Evolutionary conservation across 2,888 invertebrate genomes (phyloP).

Genomic region (Caenorhabditis sp.): DNA sequence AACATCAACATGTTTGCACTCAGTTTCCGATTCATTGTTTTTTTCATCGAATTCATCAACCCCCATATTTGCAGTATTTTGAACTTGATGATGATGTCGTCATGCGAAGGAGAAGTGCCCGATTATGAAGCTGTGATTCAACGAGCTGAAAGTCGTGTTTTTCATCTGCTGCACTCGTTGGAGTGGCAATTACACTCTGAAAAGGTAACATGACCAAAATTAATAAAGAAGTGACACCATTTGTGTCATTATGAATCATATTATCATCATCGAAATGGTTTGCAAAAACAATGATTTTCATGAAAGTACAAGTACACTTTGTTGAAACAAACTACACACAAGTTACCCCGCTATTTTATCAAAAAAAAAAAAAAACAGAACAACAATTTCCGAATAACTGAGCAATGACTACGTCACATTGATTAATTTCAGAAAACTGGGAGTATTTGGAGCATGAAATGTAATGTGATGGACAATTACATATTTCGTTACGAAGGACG

Average conservation of each 20-base stretch:
- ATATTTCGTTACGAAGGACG: slow-evolving; percentile 50
- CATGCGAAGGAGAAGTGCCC: slow-evolving; percentile 3
- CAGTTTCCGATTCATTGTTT: no score
- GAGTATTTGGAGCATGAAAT: slow-evolving; percentile 45
- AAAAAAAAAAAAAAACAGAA: not conserved
- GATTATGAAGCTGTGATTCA: slow-evolving; percentile 41
- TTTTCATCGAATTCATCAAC: not conserved
- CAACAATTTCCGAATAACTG: not conserved
- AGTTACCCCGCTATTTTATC: no score
- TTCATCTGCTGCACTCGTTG: slow-evolving; percentile 45
- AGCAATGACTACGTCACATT: not conserved
- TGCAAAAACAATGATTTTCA: slow-evolving; percentile 1
- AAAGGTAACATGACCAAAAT: slow-evolving; percentile 17
- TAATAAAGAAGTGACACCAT: not conserved
- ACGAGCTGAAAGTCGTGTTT: slow-evolving; percentile 44
- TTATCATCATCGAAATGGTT: not conserved
- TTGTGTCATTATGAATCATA: not conserved
- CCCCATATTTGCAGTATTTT: not conserved
- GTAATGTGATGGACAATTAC: slow-evolving; percentile 46
- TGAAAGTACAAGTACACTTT: not conserved
- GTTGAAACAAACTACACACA: no score
- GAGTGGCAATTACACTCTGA: slow-evolving; percentile 50
- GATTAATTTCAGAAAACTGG: slow-evolving; percentile 38
- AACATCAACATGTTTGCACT: no score
- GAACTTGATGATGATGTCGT: slow-evolving; percentile 1